Percentiles rank a stretch among this genome's conserved stretches.
phyloP scores from a whole-genome alignment of 2,888 invertebrate species.

The Tenthredo mesomela region DNA sequence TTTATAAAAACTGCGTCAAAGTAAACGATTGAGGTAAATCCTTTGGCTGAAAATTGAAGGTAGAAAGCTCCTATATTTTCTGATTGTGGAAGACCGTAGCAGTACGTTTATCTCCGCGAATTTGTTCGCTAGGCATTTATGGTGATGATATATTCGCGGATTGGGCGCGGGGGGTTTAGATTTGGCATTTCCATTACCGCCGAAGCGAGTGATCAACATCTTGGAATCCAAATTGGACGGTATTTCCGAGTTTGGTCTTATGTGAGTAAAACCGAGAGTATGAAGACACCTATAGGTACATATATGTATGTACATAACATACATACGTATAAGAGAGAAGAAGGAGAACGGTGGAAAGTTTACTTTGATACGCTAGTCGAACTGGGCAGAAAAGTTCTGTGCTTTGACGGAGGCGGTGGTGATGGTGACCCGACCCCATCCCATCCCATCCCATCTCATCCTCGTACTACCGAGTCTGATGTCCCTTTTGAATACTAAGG shows the following conservation, averaged over 20 bases:
- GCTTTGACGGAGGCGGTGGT: conserved; percentile 4
- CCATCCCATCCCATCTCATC: not conserved
- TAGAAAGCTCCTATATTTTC: not conserved
- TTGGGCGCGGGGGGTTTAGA: not conserved
- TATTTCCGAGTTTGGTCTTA: not conserved
- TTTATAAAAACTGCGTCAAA: no score
- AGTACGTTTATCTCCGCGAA: not conserved
- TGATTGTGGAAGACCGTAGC: not conserved
- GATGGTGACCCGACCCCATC: not conserved
- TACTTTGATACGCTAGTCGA: conserved; percentile 14
- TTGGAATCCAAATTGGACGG: conserved; percentile 11
- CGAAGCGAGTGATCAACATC: conserved; percentile 18
- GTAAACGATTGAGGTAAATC: no score
- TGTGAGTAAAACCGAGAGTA: conserved; percentile 7
- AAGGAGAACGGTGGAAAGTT: conserved; percentile 9
- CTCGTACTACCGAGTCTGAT: not conserved
- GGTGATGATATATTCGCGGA: not conserved
- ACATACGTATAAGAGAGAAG: not conserved
- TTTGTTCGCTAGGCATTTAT: not conserved
- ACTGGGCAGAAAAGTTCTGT: conserved; percentile 35
- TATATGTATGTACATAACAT: not conserved
- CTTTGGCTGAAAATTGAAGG: no score
- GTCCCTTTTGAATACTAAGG: conserved; percentile 50
- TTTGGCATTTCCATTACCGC: conserved; percentile 23
- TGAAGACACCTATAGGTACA: not conserved